phyloP scores from a whole-genome alignment of 2,113 vertebrate species.

The Esox niger region DNA sequence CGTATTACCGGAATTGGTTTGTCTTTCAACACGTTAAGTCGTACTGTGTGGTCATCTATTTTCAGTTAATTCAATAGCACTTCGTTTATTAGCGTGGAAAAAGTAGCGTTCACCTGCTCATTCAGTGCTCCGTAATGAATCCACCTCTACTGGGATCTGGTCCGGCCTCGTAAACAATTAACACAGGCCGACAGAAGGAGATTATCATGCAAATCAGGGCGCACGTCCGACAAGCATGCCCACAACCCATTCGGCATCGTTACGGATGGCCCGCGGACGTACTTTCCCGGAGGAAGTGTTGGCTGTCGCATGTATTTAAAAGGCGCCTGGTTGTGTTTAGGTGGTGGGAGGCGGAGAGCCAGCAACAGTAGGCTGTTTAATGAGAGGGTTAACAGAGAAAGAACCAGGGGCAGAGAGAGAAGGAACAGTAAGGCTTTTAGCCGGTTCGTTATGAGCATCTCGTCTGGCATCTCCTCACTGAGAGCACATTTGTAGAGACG shows the following conservation, averaged over 20 bases:
- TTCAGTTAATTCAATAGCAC: conserved; percentile 6
- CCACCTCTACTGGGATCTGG: conserved; percentile 31
- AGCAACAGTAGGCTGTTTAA: neutral
- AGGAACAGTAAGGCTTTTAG: neutral
- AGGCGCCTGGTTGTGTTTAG: neutral
- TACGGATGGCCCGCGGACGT: neutral
- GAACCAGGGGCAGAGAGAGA: no score
- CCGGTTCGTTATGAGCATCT: neutral
- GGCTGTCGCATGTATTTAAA: conserved; percentile 1
- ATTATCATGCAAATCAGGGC: conserved; percentile 29
- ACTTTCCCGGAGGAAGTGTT: neutral
- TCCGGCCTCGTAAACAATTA: conserved; percentile 35
- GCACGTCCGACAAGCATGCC: conserved; percentile 17
- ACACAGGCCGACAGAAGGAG: conserved; percentile 8
- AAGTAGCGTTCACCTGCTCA: conserved; percentile 22
- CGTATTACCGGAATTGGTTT: no score
- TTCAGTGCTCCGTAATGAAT: conserved; percentile 23
- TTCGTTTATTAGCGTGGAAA: conserved; percentile 20
- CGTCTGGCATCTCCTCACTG: neutral
- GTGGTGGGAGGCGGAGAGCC: neutral
- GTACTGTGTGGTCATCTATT: neutral
- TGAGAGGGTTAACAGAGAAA: neutral
- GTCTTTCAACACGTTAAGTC: neutral
- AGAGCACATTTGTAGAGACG: neutral
- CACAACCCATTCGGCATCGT: conserved; percentile 5